Evolutionary conservation across 2,888 invertebrate genomes (phyloP).

Genomic region (Pachliopta kotzebuea): DNA sequence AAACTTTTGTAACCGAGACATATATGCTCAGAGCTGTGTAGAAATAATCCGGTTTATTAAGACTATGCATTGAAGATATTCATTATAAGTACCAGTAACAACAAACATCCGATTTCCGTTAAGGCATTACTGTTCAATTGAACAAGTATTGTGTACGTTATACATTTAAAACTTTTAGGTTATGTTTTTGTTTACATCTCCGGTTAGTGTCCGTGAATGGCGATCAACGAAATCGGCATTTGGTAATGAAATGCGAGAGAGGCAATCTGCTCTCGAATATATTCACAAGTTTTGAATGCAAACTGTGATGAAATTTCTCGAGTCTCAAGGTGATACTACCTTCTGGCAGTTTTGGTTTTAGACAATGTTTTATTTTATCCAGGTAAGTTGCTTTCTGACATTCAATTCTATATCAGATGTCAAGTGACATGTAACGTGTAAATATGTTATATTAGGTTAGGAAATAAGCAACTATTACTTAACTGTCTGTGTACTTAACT

Average conservation of each 20-base stretch:
- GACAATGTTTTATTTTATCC: neutral
- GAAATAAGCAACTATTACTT: no score
- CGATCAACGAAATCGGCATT: conserved; percentile 17
- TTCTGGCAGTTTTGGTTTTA: neutral
- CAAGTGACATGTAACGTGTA: neutral
- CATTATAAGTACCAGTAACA: neutral
- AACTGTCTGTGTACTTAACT: no score
- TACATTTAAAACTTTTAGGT: conserved; percentile 7
- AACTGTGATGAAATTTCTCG: conserved; percentile 15
- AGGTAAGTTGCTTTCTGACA: neutral
- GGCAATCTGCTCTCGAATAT: conserved; percentile 14
- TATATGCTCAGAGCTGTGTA: conserved; percentile 23
- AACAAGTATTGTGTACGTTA: neutral
- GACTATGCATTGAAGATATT: conserved; percentile 7
- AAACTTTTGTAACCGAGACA: conserved; percentile 25
- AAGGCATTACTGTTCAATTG: neutral
- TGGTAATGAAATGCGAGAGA: conserved; percentile 24
- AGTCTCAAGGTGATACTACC: conserved; percentile 15
- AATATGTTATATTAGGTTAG: neutral
- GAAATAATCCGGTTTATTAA: conserved; percentile 28
- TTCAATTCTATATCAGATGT: neutral
- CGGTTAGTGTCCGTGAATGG: conserved; percentile 8
- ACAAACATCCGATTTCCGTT: neutral
- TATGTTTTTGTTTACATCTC: conserved; percentile 23
- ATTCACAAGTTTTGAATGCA: conserved; percentile 6